phyloP scores from a whole-genome alignment of 2,797 vertebrate genomes.

The Luscinia megarhynchos region DNA sequence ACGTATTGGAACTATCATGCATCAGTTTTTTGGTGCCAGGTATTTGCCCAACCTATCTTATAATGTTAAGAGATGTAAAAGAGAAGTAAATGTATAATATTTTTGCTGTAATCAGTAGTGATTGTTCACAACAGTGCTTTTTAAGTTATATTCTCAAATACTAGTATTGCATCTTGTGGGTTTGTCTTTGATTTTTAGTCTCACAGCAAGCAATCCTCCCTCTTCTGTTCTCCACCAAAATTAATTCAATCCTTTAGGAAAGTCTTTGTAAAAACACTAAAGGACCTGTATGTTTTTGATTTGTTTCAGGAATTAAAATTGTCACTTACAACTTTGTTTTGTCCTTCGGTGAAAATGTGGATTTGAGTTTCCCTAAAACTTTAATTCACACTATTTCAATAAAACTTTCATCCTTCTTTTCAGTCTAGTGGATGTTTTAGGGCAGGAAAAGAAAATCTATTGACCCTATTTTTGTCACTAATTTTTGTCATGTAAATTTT shows the following conservation, averaged over 20 bases:
- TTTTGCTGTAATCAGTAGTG: constrained; percentile 68
- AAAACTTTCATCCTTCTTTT: background rate
- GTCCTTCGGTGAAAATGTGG: background rate
- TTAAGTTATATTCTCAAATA: constrained; percentile 68
- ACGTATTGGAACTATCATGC: constrained; percentile 72
- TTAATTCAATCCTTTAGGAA: constrained; percentile 61
- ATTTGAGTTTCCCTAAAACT: background rate
- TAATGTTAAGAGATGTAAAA: constrained; percentile 63
- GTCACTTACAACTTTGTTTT: background rate
- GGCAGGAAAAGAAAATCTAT: background rate
- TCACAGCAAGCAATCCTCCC: constrained; percentile 4
- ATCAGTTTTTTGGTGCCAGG: constrained; percentile 75
- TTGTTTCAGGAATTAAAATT: constrained; percentile 68
- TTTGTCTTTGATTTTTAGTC: constrained; percentile 58
- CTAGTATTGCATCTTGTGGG: constrained; percentile 37
- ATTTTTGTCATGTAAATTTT: background rate
- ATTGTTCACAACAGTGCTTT: constrained; percentile 65
- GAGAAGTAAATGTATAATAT: constrained; percentile 65
- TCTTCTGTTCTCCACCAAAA: constrained; percentile 46
- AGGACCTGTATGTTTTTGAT: constrained; percentile 54
- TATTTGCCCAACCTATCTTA: constrained; percentile 73
- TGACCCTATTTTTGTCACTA: background rate
- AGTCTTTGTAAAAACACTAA: constrained; percentile 56
- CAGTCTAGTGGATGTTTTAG: background rate
- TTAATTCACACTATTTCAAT: background rate